These are phyloP conservation scores for Anguilla megastoma DNA, from an alignment of 2,797 vertebrate species.

Conservation along the genomic window DNA sequence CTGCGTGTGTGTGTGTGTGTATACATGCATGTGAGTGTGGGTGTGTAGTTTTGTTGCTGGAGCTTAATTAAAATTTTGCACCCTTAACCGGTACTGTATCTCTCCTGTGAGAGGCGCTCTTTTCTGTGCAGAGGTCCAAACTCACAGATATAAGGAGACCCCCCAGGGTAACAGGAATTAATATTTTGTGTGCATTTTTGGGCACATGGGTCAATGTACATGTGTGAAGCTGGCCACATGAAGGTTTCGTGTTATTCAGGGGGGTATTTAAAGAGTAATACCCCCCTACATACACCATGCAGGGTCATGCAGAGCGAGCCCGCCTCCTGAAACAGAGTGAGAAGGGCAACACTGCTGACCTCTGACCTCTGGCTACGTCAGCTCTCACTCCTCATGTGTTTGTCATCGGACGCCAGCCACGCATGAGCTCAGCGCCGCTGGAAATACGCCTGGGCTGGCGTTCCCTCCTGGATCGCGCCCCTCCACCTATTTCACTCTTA, in stretches of 20 bases:
- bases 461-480: neutral
- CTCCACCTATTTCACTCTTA: neutral
- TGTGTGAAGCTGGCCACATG: too few species aligned
- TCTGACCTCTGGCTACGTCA: neutral
- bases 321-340: neutral
- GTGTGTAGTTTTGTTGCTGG: too few species aligned
- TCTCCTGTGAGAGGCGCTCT: neutral
- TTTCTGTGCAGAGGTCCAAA: neutral
- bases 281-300: neutral
- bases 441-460: neutral
- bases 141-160: too few species aligned
- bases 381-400: neutral
- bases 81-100: neutral
- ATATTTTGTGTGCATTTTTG: too few species aligned
- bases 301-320: neutral
- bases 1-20: neutral
- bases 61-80: neutral
- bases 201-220: too few species aligned
- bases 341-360: neutral
- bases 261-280: too few species aligned
- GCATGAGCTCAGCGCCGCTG: neutral
- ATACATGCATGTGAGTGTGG: too few species aligned
- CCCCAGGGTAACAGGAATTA: too few species aligned
- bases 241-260: too few species aligned
- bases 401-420: neutral